Conservation (phyloP, 1,140 invertebrate genomes). For the Eulimnadia texana region DNA sequence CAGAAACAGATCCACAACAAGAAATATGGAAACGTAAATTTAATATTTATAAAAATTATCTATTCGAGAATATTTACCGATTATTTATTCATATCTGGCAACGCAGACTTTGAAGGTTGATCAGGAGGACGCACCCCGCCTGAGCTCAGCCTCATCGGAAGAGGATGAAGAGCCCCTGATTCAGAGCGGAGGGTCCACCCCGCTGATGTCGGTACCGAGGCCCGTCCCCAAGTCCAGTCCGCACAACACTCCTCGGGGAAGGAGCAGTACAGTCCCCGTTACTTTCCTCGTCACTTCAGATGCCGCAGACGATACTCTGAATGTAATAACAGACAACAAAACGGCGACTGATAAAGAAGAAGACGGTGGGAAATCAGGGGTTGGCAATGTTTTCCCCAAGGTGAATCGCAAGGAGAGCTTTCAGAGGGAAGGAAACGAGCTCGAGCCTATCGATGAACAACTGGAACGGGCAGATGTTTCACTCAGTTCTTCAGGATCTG, state of each 20-base stretch:
- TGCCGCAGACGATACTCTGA: too few species aligned
- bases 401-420: conserved; percentile 2
- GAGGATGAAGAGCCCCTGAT: too few species aligned
- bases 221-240: background rate
- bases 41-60: background rate
- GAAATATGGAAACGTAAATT: conserved; percentile 4
- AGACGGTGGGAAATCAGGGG: too few species aligned
- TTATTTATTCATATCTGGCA: background rate
- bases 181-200: background rate
- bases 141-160: background rate
- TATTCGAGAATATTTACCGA: background rate
- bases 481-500: too few species aligned
- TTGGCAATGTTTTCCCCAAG: too few species aligned
- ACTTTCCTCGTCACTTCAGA: too few species aligned
- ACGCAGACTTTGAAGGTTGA: background rate
- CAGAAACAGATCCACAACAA: too few species aligned
- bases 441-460: conserved; percentile 11
- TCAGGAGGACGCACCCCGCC: background rate
- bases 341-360: background rate
- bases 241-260: background rate
- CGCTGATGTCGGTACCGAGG: background rate
- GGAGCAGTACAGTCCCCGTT: too few species aligned
- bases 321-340: too few species aligned
- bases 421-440: background rate
- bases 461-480: too few species aligned